These are phyloP conservation scores for Mimumesa dahlbomi DNA, from an alignment of 2,888 invertebrate genomes.

Conservation along the genomic window DNA sequence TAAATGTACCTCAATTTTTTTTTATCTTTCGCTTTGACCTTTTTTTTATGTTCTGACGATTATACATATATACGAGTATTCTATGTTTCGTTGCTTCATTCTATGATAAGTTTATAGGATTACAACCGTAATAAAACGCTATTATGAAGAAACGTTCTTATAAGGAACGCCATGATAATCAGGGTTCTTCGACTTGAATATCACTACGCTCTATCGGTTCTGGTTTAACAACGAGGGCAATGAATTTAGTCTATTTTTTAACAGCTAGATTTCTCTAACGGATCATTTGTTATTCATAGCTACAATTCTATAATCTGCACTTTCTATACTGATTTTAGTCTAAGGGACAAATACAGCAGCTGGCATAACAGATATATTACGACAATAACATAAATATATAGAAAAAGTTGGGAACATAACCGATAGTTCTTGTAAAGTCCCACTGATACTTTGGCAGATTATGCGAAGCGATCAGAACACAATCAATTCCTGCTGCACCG, in stretches of 20 bases:
- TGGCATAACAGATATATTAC: conserved; percentile 41
- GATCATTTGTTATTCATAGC: conserved; percentile 8
- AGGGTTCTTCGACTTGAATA: conserved; percentile 15
- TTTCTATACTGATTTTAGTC: conserved; percentile 36
- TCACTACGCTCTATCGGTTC: conserved; percentile 1
- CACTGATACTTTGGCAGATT: conserved; percentile 48
- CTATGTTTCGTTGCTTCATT: conserved; percentile 12
- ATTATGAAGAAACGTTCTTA: background rate
- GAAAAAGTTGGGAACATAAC: conserved; percentile 52
- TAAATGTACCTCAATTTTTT: background rate
- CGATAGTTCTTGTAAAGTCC: conserved; percentile 47
- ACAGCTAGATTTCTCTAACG: conserved; percentile 1
- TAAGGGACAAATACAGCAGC: conserved; percentile 44
- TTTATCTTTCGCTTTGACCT: conserved; percentile 11
- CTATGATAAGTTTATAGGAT: conserved; percentile 15
- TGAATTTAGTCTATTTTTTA: background rate
- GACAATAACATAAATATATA: conserved; percentile 51
- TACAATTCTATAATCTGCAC: conserved; percentile 21
- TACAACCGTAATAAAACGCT: conserved; percentile 8
- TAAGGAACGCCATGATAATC: conserved; percentile 4
- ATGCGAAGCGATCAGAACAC: conserved; percentile 55
- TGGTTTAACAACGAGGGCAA: background rate
- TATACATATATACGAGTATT: conserved; percentile 18
- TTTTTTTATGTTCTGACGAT: conserved; percentile 13
- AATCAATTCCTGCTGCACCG: conserved; percentile 64